Conservation (phyloP, 2,797 vertebrate genomes). For the Parotocinclus haroldoi region DNA sequence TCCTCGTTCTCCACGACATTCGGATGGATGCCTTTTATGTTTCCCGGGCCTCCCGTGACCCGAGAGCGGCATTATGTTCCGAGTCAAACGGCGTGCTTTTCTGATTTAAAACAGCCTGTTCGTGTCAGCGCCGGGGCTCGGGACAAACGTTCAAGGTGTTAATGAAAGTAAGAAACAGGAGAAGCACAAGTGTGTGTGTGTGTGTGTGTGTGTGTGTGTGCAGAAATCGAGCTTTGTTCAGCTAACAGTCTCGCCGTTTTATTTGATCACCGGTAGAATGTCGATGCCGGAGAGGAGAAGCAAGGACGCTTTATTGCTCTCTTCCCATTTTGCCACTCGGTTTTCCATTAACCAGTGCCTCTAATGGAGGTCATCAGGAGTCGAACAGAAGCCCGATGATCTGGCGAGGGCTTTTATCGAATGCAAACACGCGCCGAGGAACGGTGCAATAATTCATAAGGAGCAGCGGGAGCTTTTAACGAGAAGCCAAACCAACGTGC, state of each 20-base stretch:
- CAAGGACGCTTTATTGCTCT: conserved; percentile 18
- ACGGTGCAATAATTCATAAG: too few species aligned
- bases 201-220: too few species aligned
- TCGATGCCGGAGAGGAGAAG: not conserved
- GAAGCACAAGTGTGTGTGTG: not conserved
- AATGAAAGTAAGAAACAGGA: not conserved
- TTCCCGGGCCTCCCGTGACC: not conserved
- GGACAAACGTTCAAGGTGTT: not conserved
- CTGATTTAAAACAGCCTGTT: not conserved
- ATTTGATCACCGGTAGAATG: not conserved
- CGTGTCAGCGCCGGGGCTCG: not conserved
- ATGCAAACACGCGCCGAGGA: too few species aligned
- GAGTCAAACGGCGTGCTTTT: not conserved
- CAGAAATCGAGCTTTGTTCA: not conserved
- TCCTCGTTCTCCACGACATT: not conserved
- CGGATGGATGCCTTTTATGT: conserved; percentile 8
- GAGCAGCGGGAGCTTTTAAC: too few species aligned
- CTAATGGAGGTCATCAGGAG: too few species aligned
- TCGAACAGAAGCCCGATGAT: too few species aligned
- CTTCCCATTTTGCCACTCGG: not conserved
- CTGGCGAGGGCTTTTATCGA: too few species aligned
- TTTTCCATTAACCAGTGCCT: not conserved
- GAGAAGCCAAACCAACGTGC: too few species aligned
- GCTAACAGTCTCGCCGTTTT: not conserved
- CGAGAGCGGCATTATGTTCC: not conserved